These are phyloP conservation scores for Adineta ricciae DNA, from an alignment of 2,888 invertebrate species.

Conservation along the genomic window DNA sequence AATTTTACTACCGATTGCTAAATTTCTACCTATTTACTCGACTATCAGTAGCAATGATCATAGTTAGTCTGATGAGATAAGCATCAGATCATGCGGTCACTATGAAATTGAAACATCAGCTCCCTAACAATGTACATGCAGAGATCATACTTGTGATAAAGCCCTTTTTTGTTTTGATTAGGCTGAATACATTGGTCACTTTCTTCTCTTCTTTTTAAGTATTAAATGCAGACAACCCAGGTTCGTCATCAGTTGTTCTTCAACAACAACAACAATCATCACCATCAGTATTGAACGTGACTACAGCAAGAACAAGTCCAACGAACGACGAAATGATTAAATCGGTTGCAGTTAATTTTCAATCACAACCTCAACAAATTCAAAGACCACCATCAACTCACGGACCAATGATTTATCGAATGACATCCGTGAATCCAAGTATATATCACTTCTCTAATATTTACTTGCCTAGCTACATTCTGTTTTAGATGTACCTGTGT, in stretches of 20 bases:
- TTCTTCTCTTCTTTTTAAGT: too few relatives aligned
- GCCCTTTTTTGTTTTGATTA: too few relatives aligned
- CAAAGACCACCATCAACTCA: neutral
- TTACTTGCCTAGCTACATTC: too few relatives aligned
- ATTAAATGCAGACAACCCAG: neutral
- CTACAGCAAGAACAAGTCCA: neutral
- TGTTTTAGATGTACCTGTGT: neutral
- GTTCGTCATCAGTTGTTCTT: neutral
- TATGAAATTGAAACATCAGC: too few relatives aligned
- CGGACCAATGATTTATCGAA: neutral
- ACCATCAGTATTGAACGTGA: neutral
- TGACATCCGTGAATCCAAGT: slow-evolving; percentile 19
- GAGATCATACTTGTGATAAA: too few relatives aligned
- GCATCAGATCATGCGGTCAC: too few relatives aligned
- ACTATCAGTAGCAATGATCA: neutral
- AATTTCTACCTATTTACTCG: neutral
- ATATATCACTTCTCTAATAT: too few relatives aligned
- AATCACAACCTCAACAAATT: neutral
- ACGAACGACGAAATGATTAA: neutral
- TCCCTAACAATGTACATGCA: too few relatives aligned
- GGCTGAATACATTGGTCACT: too few relatives aligned
- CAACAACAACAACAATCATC: neutral
- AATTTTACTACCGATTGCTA: neutral
- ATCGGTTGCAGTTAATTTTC: neutral
- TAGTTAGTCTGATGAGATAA: neutral